Conservation (phyloP, 2,113 vertebrate genomes). For the Centropus bengalensis region DNA sequence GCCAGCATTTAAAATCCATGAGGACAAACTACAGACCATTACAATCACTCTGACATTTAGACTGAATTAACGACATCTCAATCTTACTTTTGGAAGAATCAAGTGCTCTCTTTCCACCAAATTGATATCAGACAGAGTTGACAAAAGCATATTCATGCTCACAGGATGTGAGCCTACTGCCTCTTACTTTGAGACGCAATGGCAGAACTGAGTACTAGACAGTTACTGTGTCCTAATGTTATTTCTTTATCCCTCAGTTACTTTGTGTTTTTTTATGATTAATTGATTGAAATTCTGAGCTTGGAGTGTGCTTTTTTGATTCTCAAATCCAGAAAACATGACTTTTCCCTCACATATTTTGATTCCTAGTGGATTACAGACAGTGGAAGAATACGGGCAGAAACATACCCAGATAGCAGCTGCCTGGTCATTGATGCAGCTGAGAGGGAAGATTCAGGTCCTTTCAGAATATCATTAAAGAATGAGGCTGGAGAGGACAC, state of each 20-base stretch:
- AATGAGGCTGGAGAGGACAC: constrained; percentile 95
- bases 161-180: background rate
- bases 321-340: background rate
- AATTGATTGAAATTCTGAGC: background rate
- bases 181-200: background rate
- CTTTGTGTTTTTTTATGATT: background rate
- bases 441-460: constrained; percentile 90
- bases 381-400: constrained; percentile 86
- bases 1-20: background rate
- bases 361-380: constrained; percentile 88
- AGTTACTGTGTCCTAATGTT: background rate
- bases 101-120: background rate
- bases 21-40: background rate
- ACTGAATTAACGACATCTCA: accelerated
- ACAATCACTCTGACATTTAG: background rate
- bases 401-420: constrained; percentile 90
- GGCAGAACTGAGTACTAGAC: background rate
- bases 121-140: background rate
- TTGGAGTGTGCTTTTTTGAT: background rate
- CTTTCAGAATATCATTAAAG: constrained; percentile 92
- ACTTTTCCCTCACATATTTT: background rate
- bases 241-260: background rate
- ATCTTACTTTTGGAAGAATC: background rate
- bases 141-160: background rate
- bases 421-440: constrained; percentile 92